Conservation (phyloP, 2,888 invertebrate genomes). For the Orthosia incerta region DNA sequence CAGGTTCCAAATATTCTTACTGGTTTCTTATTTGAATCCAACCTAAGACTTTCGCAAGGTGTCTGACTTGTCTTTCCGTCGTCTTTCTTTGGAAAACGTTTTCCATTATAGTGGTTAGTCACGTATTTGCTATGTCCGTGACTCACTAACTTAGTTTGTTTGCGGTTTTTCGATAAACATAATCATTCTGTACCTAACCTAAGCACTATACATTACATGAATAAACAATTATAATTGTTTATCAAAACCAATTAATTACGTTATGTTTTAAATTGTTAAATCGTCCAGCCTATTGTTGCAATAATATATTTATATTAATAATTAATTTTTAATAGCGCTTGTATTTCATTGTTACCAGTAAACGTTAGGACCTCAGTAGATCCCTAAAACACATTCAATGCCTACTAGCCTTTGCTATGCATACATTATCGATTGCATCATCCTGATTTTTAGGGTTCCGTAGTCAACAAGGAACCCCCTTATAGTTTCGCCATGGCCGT, state of each 20-base stretch:
- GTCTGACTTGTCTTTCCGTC: background rate
- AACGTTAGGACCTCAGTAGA: too few relatives aligned
- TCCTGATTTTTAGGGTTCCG: too few relatives aligned
- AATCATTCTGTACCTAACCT: conserved; percentile 18
- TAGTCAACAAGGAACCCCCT: too few relatives aligned
- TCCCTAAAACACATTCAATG: background rate
- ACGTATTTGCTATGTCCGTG: conserved; percentile 15
- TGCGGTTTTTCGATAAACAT: conserved; percentile 56
- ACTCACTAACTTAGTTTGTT: conserved; percentile 30
- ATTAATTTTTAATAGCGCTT: background rate
- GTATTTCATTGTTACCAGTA: conserved; percentile 7
- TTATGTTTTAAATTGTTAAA: conserved; percentile 26
- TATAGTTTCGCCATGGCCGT: too few relatives aligned
- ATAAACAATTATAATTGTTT: conserved; percentile 23
- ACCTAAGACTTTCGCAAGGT: background rate
- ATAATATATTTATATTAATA: conserved; percentile 1
- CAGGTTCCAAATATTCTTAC: background rate
- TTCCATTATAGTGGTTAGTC: conserved; percentile 16
- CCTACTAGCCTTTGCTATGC: background rate
- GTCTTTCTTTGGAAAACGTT: too few relatives aligned
- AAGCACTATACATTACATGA: conserved; percentile 23
- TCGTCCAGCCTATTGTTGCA: conserved; percentile 1
- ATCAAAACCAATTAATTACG: conserved; percentile 47
- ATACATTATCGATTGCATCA: background rate
- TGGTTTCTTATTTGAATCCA: background rate